Evolutionary conservation across 2,888 invertebrate genomes (phyloP), one percentile per base, ranked within the genome.

Genomic region (Crossocerus cetratus): DNA sequence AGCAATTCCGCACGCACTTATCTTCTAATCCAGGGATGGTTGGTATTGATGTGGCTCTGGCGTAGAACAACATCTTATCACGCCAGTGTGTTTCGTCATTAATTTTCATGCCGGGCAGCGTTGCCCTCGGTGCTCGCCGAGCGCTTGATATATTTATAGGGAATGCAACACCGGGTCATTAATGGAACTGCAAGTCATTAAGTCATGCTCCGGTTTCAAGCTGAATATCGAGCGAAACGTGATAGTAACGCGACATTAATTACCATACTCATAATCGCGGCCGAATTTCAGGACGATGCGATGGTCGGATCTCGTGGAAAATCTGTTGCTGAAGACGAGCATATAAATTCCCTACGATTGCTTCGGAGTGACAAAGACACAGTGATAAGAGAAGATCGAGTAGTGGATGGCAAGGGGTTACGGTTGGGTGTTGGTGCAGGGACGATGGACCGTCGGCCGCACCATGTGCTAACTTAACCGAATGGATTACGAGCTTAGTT

Each of bases 381-480:
- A 68, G 62, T 55, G 62, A 56, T n/a, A n/a, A 59, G 49, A 54
- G 67, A 70, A 77, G 72, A 75, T 65, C 55, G 63, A 66, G 32
- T 53, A 61, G 22, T 44, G 67, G 67, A 62, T 74, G 66, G 61
- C 18, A 14, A 43, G 57, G 62, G 74, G 60, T 21, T 8, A 44
- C 32, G 73, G 49, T 69, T 66, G 74, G 45, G 70, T 72, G 70
- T 74, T 77, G 69, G 79, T 74, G 72, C 68, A 77, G 60, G 72
- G 76, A 86, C 84, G 85, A 81, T 84, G 81, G 85, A 85, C 84
- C 82, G 78, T 73, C 82, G 72, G 80, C 82, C 81, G 80, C 78
- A 88, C 88, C 89, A 89, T 89, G 88, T 89, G 89, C 87, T 88
- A 87, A 88, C 89, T 88, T 88, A 88, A 87, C 88, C 82, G 86